Base-by-base conservation (phyloP, 2,113 vertebrate species). In the Eudyptes chrysolophus region DNA sequence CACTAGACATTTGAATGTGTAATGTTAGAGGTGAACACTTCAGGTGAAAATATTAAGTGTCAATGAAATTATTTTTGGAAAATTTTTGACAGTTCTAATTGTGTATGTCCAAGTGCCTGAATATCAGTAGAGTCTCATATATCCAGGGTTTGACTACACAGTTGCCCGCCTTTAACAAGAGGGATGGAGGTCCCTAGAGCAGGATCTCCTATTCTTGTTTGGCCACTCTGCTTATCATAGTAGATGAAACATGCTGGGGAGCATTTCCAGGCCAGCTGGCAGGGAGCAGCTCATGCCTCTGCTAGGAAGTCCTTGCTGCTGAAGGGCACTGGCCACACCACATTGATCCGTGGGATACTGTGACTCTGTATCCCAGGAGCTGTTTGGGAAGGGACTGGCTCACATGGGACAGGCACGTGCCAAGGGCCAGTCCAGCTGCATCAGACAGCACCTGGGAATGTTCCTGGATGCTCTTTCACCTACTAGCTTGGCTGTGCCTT, bases 391-490 rank as follows among this genome's bases (percentile, higher is more conserved):
- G 16, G 19, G 14, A 4, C 13, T 82, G 46, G 18, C 25, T 79
- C 54, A 57, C 4, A 36, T 8, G 16, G 14, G n/a, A 51, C 13
- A 46, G 60, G 10, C 0, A 0, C 4, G 2, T 20, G 26, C 29
- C 60, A 62, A 62, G 19, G 42, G 16, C 17, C 44, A 49, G 10
- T 70, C 55, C 55, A 64, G 27, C 24, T 46, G 75, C 42, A 64
- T 25, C 14, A 58, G 34, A 44, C 36, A n/a, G 29, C 44, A 51
- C 8, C 36, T 19, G 9, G 44, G 21, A 86, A 76, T 19, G 8
- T 20, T 77, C 46, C 22, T 36, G 36, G 58, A 42, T 72, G 26
- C 5, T n/a, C 8, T 68, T 79, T 78, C 27, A 65, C n/a, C 15
- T 72, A 7, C 22, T 72, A 49, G 22, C 9, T 82, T 71, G 70